These are phyloP conservation scores for Drosophila differens DNA, from an alignment of 2,888 invertebrate genomes.

Conservation along the genomic window DNA sequence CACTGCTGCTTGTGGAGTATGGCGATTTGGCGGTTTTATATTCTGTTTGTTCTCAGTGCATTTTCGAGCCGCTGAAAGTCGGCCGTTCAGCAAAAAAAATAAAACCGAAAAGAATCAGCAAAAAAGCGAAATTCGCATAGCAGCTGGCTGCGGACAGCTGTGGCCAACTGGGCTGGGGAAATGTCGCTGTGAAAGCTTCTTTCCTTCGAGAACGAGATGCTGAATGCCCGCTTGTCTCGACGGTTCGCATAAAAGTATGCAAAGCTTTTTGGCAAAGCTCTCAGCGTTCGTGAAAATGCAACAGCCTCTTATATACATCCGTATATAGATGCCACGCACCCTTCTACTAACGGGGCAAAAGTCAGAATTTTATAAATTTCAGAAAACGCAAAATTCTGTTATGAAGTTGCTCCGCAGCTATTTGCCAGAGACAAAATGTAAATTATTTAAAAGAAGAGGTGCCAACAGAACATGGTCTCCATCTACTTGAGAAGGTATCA, in stretches of 20 bases:
- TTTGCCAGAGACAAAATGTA: background rate
- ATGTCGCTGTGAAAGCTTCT: slow-evolving; percentile 31
- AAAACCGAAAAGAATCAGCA: background rate
- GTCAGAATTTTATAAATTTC: background rate
- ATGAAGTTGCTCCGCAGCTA: background rate
- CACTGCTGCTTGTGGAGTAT: background rate
- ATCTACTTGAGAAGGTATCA: background rate
- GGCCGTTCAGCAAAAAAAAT: background rate
- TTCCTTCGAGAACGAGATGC: slow-evolving; percentile 9
- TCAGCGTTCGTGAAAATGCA: slow-evolving; percentile 49
- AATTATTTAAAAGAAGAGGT: background rate
- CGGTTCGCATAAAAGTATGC: slow-evolving; percentile 31
- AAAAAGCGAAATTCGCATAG: slow-evolving; percentile 17
- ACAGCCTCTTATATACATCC: slow-evolving; percentile 43
- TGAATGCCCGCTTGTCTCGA: slow-evolving; percentile 25
- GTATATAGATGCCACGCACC: background rate
- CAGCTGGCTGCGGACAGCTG: slow-evolving; percentile 43
- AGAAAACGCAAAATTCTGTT: slow-evolving; percentile 24
- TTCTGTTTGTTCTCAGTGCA: background rate
- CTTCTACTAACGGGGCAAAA: background rate
- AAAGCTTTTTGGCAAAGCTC: slow-evolving; percentile 59
- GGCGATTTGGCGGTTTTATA: background rate
- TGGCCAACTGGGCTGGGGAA: slow-evolving; percentile 42
- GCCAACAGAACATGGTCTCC: background rate
- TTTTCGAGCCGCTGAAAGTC: too few relatives aligned